Evolutionary conservation across 2,113 vertebrate species (phyloP).

Genomic region (Bufo bufo): DNA sequence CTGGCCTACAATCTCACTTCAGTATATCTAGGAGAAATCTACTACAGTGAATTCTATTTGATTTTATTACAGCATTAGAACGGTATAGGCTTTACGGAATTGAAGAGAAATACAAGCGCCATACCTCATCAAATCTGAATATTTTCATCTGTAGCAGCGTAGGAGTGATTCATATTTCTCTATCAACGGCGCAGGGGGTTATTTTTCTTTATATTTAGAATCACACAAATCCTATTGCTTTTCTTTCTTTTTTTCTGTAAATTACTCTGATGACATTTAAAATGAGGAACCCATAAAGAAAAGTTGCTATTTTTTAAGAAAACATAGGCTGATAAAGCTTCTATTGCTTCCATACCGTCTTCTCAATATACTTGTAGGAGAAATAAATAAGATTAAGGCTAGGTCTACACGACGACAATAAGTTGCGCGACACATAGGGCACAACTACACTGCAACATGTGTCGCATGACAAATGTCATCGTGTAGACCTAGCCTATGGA

Average conservation of each 20-base stretch:
- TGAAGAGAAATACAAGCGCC: not conserved
- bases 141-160: not conserved
- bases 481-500: not conserved
- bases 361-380: not conserved
- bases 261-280: not conserved
- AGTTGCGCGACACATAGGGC: too few relatives aligned
- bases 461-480: too few relatives aligned
- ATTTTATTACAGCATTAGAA: not conserved
- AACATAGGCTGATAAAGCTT: not conserved
- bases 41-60: not conserved
- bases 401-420: too few relatives aligned
- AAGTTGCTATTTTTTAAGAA: not conserved
- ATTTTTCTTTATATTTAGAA: slow-evolving; percentile 6
- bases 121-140: not conserved
- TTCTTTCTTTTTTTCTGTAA: not conserved
- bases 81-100: not conserved
- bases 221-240: not conserved
- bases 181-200: not conserved
- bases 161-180: not conserved
- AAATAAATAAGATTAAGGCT: not conserved
- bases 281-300: not conserved
- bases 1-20: not conserved
- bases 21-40: not conserved
- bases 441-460: too few relatives aligned
- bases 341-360: not conserved